Evolutionary conservation across 2,888 invertebrate genomes (phyloP), one percentile per base, ranked within the genome.

Genomic region (Pteria penguin): DNA sequence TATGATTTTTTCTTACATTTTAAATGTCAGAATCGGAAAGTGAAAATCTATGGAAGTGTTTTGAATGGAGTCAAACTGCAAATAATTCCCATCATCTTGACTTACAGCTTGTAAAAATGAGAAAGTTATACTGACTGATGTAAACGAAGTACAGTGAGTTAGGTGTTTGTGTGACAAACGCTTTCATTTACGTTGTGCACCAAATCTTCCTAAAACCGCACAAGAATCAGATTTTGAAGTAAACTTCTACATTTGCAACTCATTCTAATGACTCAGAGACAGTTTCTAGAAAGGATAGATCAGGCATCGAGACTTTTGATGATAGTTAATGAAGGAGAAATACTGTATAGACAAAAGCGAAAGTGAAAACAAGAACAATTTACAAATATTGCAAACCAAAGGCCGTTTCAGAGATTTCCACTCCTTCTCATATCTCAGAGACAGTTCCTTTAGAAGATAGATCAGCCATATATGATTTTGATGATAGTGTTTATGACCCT

Each of bases 181-280:
- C n/a, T 68, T 55, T 58, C 55, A 57, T 55, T 27, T 68, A 31
- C 11, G 29, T 29, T 68, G 68, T 58, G 58, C 36, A 24, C 2
- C 5, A 29, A 68, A 33, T 54, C 32, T 68, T 14, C 68, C 68
- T 29, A 58, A 31, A 67, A 27, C 57, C 24, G 68, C 33, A 2
- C n/a, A 68, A 57, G 58, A 68, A 58, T 57, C 24, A 31, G 57
- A 68, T 54, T 68, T 68, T 68, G 55, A 68, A 31, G 26, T 31
- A 11, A 27, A 68, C 26, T 29, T 57, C 32, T 68, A 68, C 54
- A n/a, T 68, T 22, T 68, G 68, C 55, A 29, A 58, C 26, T 31
- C 31, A 32, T 68, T 31, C 58, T 33, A 58, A 55, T 68, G 58
- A 58, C 58, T 54, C 54, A 58, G 61, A 61, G 11, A 31, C 61